Evolutionary conservation across 2,797 vertebrate genomes (phyloP).

Genomic region (Propithecus deckenii): DNA sequence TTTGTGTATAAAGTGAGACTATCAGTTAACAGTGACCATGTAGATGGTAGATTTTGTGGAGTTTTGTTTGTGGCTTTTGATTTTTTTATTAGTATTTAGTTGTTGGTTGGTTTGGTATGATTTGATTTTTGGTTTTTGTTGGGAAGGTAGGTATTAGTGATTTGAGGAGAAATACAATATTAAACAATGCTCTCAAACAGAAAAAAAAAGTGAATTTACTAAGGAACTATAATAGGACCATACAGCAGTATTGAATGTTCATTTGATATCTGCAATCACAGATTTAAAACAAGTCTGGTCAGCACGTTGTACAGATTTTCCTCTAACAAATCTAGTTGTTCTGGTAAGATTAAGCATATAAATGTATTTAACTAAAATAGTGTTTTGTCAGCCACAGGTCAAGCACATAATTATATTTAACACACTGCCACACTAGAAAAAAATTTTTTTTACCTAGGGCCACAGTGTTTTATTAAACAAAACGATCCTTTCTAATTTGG

Average conservation of each 20-base stretch:
- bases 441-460: no score
- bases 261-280: background rate
- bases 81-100: background rate
- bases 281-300: background rate
- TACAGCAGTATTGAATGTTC: background rate
- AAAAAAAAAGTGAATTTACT: background rate
- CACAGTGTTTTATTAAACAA: no score
- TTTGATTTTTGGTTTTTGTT: background rate
- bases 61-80: constrained; percentile 7
- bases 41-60: constrained; percentile 6
- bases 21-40: background rate
- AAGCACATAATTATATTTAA: constrained; percentile 37
- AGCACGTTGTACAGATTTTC: background rate
- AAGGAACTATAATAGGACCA: background rate
- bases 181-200: constrained; percentile 1
- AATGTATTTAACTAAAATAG: constrained; percentile 41
- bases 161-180: background rate
- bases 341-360: background rate
- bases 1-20: constrained; percentile 16
- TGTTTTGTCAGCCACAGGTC: background rate
- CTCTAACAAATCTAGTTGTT: constrained; percentile 15
- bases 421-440: no score
- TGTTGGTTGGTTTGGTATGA: background rate
- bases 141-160: background rate
- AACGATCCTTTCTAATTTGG: no score